These are phyloP conservation scores for Anser brachyrhynchus DNA, from an alignment of 2,113 vertebrate species.

Conservation along the genomic window DNA sequence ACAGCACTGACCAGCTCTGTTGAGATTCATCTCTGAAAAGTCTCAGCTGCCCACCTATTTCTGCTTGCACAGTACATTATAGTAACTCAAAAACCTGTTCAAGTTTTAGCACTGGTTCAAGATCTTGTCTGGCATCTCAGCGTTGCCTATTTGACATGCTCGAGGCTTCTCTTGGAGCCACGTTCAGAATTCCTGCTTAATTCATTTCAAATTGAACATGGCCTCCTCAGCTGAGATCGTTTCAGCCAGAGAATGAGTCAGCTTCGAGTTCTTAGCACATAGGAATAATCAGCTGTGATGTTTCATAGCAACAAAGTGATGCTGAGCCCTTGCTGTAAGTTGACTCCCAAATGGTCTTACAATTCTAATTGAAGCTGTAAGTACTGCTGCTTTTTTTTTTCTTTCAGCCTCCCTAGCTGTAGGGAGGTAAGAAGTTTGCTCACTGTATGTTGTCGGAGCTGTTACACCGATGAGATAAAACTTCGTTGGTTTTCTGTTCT, in stretches of 20 bases:
- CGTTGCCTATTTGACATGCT: neutral
- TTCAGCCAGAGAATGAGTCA: neutral
- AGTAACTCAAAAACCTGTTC: neutral
- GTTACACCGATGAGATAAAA: neutral
- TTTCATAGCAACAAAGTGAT: slow-evolving; percentile 33
- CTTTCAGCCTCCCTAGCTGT: neutral
- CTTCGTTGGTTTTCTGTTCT: neutral
- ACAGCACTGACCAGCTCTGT: neutral
- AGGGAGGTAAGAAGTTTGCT: neutral
- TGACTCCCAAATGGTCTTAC: neutral
- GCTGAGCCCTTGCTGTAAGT: neutral
- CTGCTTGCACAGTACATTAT: neutral
- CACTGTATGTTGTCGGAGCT: neutral
- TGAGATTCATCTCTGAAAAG: neutral
- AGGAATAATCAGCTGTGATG: neutral
- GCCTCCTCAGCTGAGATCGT: neutral
- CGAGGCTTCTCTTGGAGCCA: neutral
- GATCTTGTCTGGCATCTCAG: neutral
- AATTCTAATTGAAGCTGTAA: slow-evolving; percentile 10
- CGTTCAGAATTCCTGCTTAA: neutral
- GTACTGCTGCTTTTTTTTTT: neutral
- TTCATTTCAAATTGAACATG: neutral
- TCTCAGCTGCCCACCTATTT: neutral
- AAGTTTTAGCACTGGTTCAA: neutral
- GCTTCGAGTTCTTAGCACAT: neutral